A percentile compares a stretch with the other conserved stretches of the same genome.
Evolutionary conservation across 2,113 vertebrate genomes (phyloP).

Genomic region (Nothocercus nigrocapillus): DNA sequence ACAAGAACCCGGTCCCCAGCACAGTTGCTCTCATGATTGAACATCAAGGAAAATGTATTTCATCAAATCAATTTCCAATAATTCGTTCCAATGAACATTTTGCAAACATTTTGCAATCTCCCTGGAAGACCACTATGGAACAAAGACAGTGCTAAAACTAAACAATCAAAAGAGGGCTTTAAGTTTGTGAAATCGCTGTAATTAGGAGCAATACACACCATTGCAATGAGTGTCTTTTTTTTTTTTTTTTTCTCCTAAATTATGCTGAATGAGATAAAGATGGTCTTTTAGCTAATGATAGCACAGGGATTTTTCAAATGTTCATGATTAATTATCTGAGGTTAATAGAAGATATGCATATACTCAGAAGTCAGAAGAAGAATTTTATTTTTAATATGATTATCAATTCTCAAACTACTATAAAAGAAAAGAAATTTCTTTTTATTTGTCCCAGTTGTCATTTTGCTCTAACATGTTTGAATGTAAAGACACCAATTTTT

Average conservation of each 20-base stretch:
- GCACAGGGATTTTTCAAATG: background rate
- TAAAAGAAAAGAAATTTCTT: background rate
- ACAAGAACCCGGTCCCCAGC: background rate
- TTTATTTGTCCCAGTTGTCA: background rate
- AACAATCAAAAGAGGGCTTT: background rate
- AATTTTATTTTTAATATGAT: background rate
- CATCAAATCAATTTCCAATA: conserved; percentile 7
- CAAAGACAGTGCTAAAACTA: background rate
- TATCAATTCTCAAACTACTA: background rate
- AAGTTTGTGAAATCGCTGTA: conserved; percentile 20
- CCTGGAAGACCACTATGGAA: background rate
- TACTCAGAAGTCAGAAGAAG: background rate
- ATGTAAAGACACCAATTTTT: background rate
- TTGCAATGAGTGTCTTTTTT: background rate
- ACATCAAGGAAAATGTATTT: background rate
- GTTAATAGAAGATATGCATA: background rate
- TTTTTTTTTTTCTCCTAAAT: background rate
- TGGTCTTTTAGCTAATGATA: background rate
- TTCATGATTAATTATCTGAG: background rate
- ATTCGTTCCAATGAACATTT: background rate
- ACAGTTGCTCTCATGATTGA: background rate
- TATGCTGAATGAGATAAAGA: conserved; percentile 10
- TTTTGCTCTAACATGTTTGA: background rate
- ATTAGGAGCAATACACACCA: background rate
- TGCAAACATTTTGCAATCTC: background rate